These are phyloP conservation scores for Potamarius usumacintae DNA, from an alignment of 2,113 vertebrate genomes.

Conservation along the genomic window DNA sequence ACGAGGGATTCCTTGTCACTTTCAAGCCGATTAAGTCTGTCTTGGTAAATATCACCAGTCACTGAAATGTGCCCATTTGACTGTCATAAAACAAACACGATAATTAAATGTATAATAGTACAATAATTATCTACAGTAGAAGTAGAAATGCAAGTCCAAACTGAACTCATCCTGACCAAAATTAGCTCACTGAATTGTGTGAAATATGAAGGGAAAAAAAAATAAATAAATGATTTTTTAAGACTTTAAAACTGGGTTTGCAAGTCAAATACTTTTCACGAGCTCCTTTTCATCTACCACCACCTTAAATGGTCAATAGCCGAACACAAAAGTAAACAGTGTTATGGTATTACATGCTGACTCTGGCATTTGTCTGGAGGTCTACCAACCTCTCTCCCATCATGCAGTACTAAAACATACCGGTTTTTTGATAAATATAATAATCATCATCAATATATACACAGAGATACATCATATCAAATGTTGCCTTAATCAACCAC, in stretches of 20 bases:
- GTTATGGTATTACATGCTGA: constrained; percentile 61
- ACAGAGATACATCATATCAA: neutral
- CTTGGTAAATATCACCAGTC: constrained; percentile 89
- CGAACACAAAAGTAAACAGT: constrained; percentile 50
- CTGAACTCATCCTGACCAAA: neutral
- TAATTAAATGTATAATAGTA: neutral
- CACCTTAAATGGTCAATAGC: constrained; percentile 63
- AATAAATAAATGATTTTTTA: neutral
- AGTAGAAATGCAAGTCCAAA: too few relatives aligned
- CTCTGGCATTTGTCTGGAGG: constrained; percentile 64
- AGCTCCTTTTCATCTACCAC: constrained; percentile 52
- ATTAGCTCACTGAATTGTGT: neutral
- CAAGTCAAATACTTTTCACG: constrained; percentile 8
- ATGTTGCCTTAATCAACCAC: neutral
- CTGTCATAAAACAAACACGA: constrained; percentile 63
- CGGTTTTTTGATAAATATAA: neutral
- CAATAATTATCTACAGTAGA: too few relatives aligned
- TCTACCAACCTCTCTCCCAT: constrained; percentile 44
- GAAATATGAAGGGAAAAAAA: neutral
- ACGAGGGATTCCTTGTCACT: constrained; percentile 96
- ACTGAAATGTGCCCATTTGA: constrained; percentile 89
- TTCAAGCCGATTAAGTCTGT: constrained; percentile 89
- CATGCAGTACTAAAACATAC: neutral
- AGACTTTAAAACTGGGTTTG: neutral
- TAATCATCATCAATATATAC: neutral